These are phyloP conservation scores for Ceratina australensis DNA, from an alignment of 1,140 invertebrate species.

Conservation along the genomic window DNA sequence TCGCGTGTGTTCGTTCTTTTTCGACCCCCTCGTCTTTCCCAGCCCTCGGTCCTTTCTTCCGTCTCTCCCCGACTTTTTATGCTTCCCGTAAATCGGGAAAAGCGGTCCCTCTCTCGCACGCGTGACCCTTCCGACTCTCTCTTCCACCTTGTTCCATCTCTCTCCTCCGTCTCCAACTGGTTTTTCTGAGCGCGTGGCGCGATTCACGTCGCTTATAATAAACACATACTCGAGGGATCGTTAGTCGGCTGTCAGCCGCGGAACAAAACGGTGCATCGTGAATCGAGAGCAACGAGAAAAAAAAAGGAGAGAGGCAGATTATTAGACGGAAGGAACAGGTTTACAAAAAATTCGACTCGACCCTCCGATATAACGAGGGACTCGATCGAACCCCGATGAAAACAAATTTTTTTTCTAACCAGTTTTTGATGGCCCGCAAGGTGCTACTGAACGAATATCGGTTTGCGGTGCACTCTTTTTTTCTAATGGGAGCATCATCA, in stretches of 20 bases:
- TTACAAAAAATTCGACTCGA: constrained; percentile 35
- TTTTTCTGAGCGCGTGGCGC: constrained; percentile 61
- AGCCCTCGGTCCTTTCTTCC: constrained; percentile 53
- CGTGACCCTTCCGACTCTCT: constrained; percentile 21
- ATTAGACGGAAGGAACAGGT: constrained; percentile 36
- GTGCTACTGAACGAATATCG: background rate
- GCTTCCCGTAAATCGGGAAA: constrained; percentile 30
- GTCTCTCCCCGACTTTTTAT: constrained; percentile 44
- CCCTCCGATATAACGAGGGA: background rate
- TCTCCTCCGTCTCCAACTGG: constrained; percentile 26
- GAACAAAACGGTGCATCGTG: constrained; percentile 31
- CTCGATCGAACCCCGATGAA: background rate
- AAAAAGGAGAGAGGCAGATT: constrained; percentile 35
- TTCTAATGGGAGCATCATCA: background rate
- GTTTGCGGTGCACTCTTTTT: background rate
- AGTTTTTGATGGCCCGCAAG: background rate
- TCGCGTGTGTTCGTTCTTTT: constrained; percentile 52
- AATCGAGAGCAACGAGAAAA: constrained; percentile 15
- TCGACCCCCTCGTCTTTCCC: constrained; percentile 54
- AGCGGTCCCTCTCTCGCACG: constrained; percentile 13
- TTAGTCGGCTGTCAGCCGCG: constrained; percentile 51
- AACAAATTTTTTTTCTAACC: background rate
- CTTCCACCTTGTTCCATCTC: constrained; percentile 49
- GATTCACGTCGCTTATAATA: constrained; percentile 64
- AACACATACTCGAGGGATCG: constrained; percentile 55